Conservation (phyloP, 2,113 vertebrate species). For the Hemicordylus capensis region DNA sequence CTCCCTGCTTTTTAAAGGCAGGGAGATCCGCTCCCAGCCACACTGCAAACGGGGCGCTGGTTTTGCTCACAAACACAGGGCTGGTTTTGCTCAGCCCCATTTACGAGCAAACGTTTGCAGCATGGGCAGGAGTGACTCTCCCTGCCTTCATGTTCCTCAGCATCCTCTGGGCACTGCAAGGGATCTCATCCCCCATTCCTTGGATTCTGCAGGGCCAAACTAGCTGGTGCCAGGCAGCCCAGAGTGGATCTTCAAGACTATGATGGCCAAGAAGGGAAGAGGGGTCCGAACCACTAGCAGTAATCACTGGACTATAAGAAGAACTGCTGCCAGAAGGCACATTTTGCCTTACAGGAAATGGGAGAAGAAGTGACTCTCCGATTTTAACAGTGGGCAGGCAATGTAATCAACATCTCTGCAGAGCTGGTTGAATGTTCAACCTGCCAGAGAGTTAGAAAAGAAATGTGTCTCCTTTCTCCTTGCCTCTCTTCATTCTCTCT, state of each 20-base stretch:
- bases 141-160: too few species aligned
- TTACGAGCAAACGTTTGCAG: too few species aligned
- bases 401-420: too few species aligned
- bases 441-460: constrained; percentile 25
- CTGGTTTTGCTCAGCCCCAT: too few species aligned
- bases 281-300: too few species aligned
- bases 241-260: background rate
- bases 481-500: constrained; percentile 50
- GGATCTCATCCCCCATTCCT: background rate
- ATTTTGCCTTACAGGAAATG: background rate
- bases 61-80: too few species aligned
- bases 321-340: background rate
- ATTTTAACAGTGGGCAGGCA: background rate
- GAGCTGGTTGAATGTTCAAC: background rate
- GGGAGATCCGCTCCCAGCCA: too few species aligned
- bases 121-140: too few species aligned
- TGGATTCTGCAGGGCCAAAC: background rate
- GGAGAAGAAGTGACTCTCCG: background rate
- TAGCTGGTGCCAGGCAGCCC: background rate
- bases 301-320: too few species aligned
- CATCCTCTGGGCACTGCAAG: background rate
- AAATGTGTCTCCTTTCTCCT: constrained; percentile 4
- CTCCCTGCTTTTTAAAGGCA: too few species aligned
- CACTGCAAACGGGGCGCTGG: too few species aligned
- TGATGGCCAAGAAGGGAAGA: background rate